Evolutionary conservation across 1,140 invertebrate species (phyloP).

Genomic region (Teleopsis dalmanni): DNA sequence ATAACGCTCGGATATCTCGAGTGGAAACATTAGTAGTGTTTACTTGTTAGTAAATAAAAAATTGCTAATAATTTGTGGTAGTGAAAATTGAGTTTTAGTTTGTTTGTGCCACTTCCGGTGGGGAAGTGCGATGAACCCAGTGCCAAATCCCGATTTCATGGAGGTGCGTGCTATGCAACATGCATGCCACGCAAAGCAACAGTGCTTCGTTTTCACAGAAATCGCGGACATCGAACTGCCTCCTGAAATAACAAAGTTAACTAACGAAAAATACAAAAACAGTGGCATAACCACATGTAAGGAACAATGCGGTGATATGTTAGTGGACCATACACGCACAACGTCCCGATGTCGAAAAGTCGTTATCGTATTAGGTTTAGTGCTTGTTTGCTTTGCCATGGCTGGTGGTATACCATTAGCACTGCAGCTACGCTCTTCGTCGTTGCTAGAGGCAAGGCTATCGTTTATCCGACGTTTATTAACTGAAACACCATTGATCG

Average conservation of each 20-base stretch:
- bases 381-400: slow-evolving; percentile 36
- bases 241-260: slow-evolving; percentile 40
- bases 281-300: slow-evolving; percentile 28
- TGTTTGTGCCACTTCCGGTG: not conserved
- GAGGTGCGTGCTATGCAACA: slow-evolving; percentile 37
- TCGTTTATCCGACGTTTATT: slow-evolving; percentile 52
- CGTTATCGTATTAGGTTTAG: slow-evolving; percentile 26
- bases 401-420: slow-evolving; percentile 49
- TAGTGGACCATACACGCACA: slow-evolving; percentile 6
- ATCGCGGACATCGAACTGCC: slow-evolving; percentile 41
- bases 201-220: slow-evolving; percentile 43
- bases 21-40: not conserved
- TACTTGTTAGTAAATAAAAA: slow-evolving; percentile 15
- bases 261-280: slow-evolving; percentile 35
- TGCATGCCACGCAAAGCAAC: slow-evolving; percentile 42
- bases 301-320: not conserved
- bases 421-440: slow-evolving; percentile 51
- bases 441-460: slow-evolving; percentile 50
- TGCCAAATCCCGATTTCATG: slow-evolving; percentile 39
- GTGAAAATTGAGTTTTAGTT: too few species aligned
- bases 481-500: slow-evolving; percentile 51
- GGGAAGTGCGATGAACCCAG: slow-evolving; percentile 27
- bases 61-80: too few species aligned
- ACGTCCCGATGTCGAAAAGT: slow-evolving; percentile 30
- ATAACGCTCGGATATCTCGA: slow-evolving; percentile 4